phyloP scores from a whole-genome alignment of 2,797 vertebrate species.

The Danio choprae region DNA sequence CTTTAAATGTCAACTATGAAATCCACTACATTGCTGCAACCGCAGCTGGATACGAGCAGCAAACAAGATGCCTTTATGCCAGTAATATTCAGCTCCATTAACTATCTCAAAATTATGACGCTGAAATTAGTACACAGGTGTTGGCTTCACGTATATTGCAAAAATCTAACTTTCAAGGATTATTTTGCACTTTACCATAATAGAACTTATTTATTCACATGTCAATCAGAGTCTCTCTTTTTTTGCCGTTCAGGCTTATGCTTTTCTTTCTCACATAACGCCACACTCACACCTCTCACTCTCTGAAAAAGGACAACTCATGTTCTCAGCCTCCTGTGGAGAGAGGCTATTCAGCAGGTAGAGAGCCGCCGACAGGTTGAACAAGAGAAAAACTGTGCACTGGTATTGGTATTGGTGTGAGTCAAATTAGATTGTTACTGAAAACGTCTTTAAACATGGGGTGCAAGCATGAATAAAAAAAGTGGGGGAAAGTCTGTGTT shows the following conservation, averaged over 20 bases:
- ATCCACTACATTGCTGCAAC: slow-evolving; percentile 74
- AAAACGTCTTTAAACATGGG: slow-evolving; percentile 18
- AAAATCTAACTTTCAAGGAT: neutral
- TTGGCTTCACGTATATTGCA: neutral
- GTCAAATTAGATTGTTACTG: slow-evolving; percentile 11
- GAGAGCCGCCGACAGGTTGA: slow-evolving; percentile 51
- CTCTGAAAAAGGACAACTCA: slow-evolving; percentile 44
- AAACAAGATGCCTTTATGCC: slow-evolving; percentile 62
- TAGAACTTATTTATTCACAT: slow-evolving; percentile 11
- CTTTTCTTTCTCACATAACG: slow-evolving; percentile 7
- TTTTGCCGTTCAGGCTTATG: slow-evolving; percentile 3
- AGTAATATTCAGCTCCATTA: slow-evolving; percentile 43
- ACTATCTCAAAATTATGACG: slow-evolving; percentile 31
- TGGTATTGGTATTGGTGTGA: slow-evolving; percentile 19
- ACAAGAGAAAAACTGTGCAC: neutral
- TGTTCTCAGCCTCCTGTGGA: slow-evolving; percentile 55
- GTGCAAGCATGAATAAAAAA: neutral
- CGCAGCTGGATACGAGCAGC: slow-evolving; percentile 71
- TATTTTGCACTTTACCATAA: slow-evolving; percentile 9
- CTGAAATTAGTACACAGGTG: slow-evolving; percentile 46
- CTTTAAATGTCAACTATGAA: slow-evolving; percentile 84
- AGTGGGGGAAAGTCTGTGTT: neutral
- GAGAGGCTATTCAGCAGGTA: slow-evolving; percentile 62
- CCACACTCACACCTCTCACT: slow-evolving; percentile 26
- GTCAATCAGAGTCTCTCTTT: slow-evolving; percentile 30